These are phyloP conservation scores for Xestia sexstrigata DNA, from an alignment of 2,888 invertebrate genomes.

Conservation along the genomic window DNA sequence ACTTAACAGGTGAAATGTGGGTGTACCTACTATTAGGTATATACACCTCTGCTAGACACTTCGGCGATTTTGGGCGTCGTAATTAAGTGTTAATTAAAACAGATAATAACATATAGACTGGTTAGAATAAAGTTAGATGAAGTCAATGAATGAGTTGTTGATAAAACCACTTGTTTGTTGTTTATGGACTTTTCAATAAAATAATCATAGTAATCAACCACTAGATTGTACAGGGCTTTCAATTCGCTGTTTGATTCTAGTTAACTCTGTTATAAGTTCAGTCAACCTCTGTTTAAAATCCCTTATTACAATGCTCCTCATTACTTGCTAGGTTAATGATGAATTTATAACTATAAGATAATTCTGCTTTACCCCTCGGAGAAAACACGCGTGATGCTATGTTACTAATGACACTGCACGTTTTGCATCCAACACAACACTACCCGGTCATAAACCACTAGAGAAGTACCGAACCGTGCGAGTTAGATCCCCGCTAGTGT, in stretches of 20 bases:
- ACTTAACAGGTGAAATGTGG: too few relatives aligned
- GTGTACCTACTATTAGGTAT: too few relatives aligned
- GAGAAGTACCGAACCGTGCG: not conserved
- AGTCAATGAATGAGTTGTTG: not conserved
- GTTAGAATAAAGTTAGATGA: too few relatives aligned
- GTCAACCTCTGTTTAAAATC: not conserved
- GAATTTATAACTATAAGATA: not conserved
- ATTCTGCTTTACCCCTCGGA: not conserved
- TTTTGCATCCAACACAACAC: constrained; percentile 7
- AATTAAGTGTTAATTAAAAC: not conserved
- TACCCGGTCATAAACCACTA: constrained; percentile 4
- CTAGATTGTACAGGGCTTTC: not conserved
- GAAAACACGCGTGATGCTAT: not conserved
- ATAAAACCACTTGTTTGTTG: not conserved
- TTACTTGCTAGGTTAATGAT: not conserved
- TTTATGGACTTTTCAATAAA: not conserved
- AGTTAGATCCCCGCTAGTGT: constrained; percentile 15
- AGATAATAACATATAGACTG: too few relatives aligned
- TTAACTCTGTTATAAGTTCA: not conserved
- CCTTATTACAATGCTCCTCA: not conserved
- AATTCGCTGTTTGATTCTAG: not conserved
- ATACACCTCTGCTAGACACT: too few relatives aligned
- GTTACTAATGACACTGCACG: not conserved
- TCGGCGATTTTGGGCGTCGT: not conserved
- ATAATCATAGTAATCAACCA: not conserved